Evolutionary conservation across 2,113 vertebrate species (phyloP).

Genomic region (Laterallus jamaicensis): DNA sequence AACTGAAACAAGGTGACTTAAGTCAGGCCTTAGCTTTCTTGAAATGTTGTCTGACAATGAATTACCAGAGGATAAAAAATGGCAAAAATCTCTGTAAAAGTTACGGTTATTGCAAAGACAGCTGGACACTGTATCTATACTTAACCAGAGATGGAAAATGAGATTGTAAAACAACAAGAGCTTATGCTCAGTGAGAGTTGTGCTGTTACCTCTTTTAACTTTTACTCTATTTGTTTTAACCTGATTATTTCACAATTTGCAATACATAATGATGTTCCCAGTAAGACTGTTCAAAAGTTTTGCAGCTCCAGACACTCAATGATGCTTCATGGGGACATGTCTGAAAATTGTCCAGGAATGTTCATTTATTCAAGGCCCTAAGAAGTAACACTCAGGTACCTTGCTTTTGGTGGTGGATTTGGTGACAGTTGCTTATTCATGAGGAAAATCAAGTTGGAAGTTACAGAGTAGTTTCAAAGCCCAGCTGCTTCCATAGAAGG

Average conservation of each 20-base stretch:
- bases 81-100: neutral
- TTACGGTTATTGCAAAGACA: neutral
- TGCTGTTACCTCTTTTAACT: neutral
- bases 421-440: neutral
- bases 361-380: neutral
- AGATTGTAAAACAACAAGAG: neutral
- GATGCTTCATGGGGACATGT: neutral
- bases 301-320: neutral
- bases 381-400: neutral
- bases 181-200: neutral
- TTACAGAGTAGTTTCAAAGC: conserved; percentile 1
- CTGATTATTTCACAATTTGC: neutral
- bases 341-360: neutral
- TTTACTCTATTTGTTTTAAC: neutral
- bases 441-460: neutral
- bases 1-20: neutral
- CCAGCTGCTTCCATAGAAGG: neutral
- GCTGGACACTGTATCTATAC: fast-evolving
- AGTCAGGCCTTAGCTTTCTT: neutral
- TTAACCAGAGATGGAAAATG: neutral
- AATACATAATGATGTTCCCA: neutral
- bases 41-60: neutral
- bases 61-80: neutral
- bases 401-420: neutral
- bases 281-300: neutral